Evolutionary conservation across 2,113 vertebrate species (phyloP).

Genomic region (Cottus gobio): DNA sequence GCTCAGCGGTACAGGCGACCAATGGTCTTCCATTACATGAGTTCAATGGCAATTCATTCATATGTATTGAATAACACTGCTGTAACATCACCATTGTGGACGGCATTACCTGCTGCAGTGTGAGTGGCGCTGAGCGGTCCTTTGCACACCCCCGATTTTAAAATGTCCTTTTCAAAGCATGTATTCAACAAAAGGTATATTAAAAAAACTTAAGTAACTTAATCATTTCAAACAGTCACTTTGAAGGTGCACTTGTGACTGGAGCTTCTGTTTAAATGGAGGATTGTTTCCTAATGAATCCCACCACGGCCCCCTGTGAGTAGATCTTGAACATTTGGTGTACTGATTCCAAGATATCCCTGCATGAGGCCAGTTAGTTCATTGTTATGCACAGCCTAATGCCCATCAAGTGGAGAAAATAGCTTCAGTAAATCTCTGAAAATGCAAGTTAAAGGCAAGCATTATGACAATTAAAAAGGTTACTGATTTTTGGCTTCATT

Average conservation of each 20-base stretch:
- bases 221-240: no score
- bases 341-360: slow-evolving; percentile 5
- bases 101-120: no score
- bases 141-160: no score
- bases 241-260: neutral
- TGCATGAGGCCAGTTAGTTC: slow-evolving; percentile 13
- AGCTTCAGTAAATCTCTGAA: slow-evolving; percentile 9
- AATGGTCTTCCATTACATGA: neutral
- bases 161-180: neutral
- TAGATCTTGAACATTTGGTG: neutral
- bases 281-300: neutral
- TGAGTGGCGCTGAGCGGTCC: no score
- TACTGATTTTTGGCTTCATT: slow-evolving; percentile 19
- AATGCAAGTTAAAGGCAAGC: slow-evolving; percentile 28
- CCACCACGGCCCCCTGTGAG: neutral
- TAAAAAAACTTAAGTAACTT: no score
- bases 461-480: slow-evolving; percentile 28
- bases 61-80: no score
- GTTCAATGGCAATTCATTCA: no score
- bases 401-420: slow-evolving; percentile 25
- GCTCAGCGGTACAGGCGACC: neutral
- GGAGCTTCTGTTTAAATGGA: neutral
- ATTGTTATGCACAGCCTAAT: slow-evolving; percentile 18
- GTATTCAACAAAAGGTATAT: neutral
- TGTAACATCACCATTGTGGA: no score